phyloP scores from a whole-genome alignment of 1,140 invertebrate genomes.

The Dendrolimus punctatus region DNA sequence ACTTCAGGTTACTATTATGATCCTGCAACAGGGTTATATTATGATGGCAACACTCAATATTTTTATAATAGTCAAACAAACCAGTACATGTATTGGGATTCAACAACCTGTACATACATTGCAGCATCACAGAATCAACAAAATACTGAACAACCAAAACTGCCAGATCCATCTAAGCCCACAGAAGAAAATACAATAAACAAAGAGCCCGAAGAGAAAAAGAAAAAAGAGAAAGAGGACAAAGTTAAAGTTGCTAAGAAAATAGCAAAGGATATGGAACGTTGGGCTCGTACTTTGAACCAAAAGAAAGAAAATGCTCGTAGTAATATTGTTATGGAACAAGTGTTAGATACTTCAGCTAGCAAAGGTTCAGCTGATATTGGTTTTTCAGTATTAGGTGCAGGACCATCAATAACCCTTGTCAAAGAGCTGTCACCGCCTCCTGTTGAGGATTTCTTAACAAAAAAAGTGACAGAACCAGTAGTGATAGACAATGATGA shows the following conservation, averaged over 20 bases:
- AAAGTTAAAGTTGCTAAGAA: constrained; percentile 98
- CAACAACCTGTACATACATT: constrained; percentile 84
- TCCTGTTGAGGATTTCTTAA: constrained; percentile 67
- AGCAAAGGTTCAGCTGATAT: constrained; percentile 87
- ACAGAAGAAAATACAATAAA: constrained; percentile 32
- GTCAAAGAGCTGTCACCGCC: constrained; percentile 50
- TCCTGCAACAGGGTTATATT: constrained; percentile 92
- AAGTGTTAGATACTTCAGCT: constrained; percentile 56
- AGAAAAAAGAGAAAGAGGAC: constrained; percentile 82
- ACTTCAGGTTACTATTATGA: constrained; percentile 98
- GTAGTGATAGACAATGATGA: constrained; percentile 74
- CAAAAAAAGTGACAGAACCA: constrained; percentile 71
- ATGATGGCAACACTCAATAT: constrained; percentile 95
- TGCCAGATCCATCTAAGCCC: constrained; percentile 36
- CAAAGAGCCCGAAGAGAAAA: constrained; percentile 63
- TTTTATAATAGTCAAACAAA: constrained; percentile 92
- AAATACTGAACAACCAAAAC: constrained; percentile 50
- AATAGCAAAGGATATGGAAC: constrained; percentile 97
- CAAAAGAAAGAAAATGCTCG: constrained; percentile 94
- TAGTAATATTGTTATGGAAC: constrained; percentile 74
- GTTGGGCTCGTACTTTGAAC: constrained; percentile 97
- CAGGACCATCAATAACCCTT: constrained; percentile 75
- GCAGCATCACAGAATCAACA: constrained; percentile 76
- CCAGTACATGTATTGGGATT: constrained; percentile 97
- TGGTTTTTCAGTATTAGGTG: constrained; percentile 86